These are phyloP conservation scores for Abramis brama DNA, from an alignment of 2,113 vertebrate genomes.

Conservation along the genomic window DNA sequence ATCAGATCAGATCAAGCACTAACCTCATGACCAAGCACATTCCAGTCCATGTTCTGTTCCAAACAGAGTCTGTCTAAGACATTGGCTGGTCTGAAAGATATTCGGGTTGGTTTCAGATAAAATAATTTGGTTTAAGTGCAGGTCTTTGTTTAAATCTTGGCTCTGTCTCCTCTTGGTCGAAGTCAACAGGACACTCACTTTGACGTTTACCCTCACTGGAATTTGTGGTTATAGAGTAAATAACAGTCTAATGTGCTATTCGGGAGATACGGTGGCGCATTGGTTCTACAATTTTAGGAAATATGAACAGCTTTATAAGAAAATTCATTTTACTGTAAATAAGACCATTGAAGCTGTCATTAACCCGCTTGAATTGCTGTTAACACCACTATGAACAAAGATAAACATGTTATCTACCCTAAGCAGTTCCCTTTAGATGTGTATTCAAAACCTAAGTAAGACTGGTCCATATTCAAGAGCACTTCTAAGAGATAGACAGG, in stretches of 20 bases:
- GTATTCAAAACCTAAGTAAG: neutral
- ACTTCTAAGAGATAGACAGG: neutral
- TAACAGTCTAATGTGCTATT: conserved; percentile 26
- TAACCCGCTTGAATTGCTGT: neutral
- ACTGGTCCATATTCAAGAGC: neutral
- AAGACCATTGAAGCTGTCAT: neutral
- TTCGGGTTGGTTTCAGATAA: conserved; percentile 56
- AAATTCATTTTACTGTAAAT: neutral
- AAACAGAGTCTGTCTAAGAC: conserved; percentile 27
- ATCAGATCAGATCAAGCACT: conserved; percentile 30
- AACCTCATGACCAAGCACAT: conserved; percentile 51
- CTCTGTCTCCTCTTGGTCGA: conserved; percentile 53
- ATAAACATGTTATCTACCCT: neutral
- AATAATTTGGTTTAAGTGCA: conserved; percentile 67
- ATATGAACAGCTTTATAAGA: neutral
- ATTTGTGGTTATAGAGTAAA: conserved; percentile 54
- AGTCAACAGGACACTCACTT: conserved; percentile 61
- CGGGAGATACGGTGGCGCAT: neutral
- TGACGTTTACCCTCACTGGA: conserved; percentile 58
- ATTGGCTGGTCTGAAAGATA: conserved; percentile 12
- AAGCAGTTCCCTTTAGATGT: neutral
- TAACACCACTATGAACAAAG: neutral
- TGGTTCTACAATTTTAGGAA: neutral
- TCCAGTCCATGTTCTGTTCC: conserved; percentile 56
- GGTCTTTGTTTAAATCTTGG: conserved; percentile 69